phyloP scores from a whole-genome alignment of 2,113 vertebrate species.

The Phocoena phocoena region DNA sequence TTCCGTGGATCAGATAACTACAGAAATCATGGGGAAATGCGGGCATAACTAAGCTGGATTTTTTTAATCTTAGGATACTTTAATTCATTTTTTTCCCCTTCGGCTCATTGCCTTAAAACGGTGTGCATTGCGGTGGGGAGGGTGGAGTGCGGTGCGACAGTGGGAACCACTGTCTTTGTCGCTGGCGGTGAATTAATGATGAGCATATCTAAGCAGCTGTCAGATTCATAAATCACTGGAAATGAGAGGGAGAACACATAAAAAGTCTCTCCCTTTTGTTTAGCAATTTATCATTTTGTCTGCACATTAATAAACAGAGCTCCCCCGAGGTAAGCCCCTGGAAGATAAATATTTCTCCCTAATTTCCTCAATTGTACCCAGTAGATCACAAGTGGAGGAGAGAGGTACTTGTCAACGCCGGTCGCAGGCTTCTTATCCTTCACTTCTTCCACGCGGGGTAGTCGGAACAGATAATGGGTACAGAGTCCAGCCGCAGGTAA shows the following conservation, averaged over 20 bases:
- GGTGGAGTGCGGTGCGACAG: slow-evolving; percentile 55
- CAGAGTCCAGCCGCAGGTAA: slow-evolving; percentile 68
- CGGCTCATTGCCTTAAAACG: slow-evolving; percentile 61
- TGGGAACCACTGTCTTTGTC: slow-evolving; percentile 85
- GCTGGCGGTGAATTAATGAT: slow-evolving; percentile 93
- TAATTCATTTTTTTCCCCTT: slow-evolving; percentile 55
- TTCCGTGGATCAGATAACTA: not conserved
- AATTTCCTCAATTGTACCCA: slow-evolving; percentile 87
- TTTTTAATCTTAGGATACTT: slow-evolving; percentile 16
- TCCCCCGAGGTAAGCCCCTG: slow-evolving; percentile 87
- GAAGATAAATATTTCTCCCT: slow-evolving; percentile 90
- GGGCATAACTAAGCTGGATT: not conserved
- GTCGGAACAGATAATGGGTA: slow-evolving; percentile 51
- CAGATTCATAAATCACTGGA: slow-evolving; percentile 97
- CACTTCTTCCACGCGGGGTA: slow-evolving; percentile 51
- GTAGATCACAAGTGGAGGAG: slow-evolving; percentile 85
- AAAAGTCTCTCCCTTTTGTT: slow-evolving; percentile 90
- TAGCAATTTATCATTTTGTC: slow-evolving; percentile 91
- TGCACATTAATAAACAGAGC: slow-evolving; percentile 91
- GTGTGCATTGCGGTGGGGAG: slow-evolving; percentile 32
- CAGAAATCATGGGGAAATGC: not conserved
- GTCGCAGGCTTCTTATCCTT: slow-evolving; percentile 30
- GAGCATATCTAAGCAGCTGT: slow-evolving; percentile 88
- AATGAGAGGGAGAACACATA: slow-evolving; percentile 93
- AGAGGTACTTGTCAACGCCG: slow-evolving; percentile 76